Conservation (phyloP, 2,113 vertebrate species). For the Chelonoidis abingdonii region DNA sequence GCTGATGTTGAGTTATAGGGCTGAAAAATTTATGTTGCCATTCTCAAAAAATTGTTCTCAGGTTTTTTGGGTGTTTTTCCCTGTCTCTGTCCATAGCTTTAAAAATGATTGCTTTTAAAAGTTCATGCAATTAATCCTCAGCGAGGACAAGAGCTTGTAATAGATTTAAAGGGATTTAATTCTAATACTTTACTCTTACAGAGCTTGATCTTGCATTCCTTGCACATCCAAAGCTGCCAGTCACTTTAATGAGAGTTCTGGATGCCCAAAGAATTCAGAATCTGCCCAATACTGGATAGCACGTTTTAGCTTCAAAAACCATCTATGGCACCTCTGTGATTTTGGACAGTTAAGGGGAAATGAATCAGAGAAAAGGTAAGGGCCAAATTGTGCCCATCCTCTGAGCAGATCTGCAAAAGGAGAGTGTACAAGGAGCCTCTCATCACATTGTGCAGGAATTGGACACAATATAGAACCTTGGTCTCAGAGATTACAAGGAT, state of each 20-base stretch:
- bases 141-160: background rate
- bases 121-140: background rate
- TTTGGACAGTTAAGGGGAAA: background rate
- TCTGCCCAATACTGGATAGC: background rate
- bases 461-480: background rate
- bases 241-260: background rate
- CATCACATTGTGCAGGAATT: background rate
- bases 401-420: background rate
- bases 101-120: background rate
- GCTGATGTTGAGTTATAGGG: background rate
- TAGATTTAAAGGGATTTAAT: background rate
- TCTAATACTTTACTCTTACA: background rate
- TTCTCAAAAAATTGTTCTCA: background rate
- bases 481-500: background rate
- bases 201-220: background rate
- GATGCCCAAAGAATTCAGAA: background rate
- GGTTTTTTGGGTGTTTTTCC: background rate
- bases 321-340: background rate
- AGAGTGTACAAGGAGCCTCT: background rate
- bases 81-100: background rate
- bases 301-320: background rate
- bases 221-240: background rate
- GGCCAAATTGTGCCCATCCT: background rate
- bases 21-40: background rate
- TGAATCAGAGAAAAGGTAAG: background rate